A percentile compares a stretch with the other conserved stretches of the same genome.
Conservation (phyloP, 2,113 vertebrate species). For the Thamnophis sirtalis region DNA sequence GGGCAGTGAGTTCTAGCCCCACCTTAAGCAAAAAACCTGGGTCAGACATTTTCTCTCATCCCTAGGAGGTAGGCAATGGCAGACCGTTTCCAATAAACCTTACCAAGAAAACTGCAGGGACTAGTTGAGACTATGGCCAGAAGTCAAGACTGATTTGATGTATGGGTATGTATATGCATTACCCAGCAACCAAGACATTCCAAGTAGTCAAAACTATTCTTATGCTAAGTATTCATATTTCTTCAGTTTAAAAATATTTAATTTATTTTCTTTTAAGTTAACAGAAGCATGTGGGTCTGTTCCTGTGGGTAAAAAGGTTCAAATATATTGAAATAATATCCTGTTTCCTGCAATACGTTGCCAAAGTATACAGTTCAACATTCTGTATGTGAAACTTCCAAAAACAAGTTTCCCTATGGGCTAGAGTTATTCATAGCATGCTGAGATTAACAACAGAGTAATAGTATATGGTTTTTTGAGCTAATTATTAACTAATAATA, state of each 20-base stretch:
- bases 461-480: neutral
- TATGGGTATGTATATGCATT: neutral
- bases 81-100: neutral
- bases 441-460: slow-evolving; percentile 23
- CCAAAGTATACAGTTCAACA: slow-evolving; percentile 20
- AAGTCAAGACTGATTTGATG: neutral
- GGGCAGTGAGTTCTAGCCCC: neutral
- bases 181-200: neutral
- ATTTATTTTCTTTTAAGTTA: slow-evolving; percentile 3
- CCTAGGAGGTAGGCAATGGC: neutral
- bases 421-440: slow-evolving; percentile 5
- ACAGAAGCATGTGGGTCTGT: slow-evolving; percentile 10
- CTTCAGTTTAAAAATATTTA: neutral
- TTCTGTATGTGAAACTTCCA: slow-evolving; percentile 22
- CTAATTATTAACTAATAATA: slow-evolving; percentile 1
- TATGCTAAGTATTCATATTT: neutral
- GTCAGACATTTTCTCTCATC: neutral
- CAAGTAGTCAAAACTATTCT: neutral
- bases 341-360: slow-evolving; percentile 24
- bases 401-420: slow-evolving; percentile 18
- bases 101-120: neutral
- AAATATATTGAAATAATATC: slow-evolving; percentile 12
- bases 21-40: neutral
- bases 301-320: slow-evolving; percentile 8
- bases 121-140: neutral